Percentiles rank a stretch among this genome's conserved stretches.
phyloP scores from a whole-genome alignment of 2,888 invertebrate genomes.

The Watsonalla binaria region DNA sequence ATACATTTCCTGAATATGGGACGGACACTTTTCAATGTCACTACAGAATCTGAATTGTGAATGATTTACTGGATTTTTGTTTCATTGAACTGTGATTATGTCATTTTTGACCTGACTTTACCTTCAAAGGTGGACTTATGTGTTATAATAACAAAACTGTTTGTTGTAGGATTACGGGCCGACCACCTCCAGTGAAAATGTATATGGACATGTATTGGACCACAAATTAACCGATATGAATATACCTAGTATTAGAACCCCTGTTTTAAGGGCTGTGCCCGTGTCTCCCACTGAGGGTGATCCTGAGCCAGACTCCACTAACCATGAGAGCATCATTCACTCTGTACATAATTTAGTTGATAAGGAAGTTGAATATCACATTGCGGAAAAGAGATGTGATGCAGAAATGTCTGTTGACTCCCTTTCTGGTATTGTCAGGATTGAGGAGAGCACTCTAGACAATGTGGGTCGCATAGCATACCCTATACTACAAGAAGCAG shows the following conservation, averaged over 20 bases:
- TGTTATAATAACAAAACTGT: constrained; percentile 13
- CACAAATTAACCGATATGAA: constrained; percentile 73
- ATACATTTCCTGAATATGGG: constrained; percentile 29
- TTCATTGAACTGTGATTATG: constrained; percentile 8
- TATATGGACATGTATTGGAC: constrained; percentile 68
- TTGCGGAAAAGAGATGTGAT: constrained; percentile 57
- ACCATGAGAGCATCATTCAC: constrained; percentile 68
- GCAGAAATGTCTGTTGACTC: constrained; percentile 65
- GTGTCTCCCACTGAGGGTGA: constrained; percentile 56
- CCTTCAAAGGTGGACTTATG: not conserved
- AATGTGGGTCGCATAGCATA: constrained; percentile 62
- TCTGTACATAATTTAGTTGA: constrained; percentile 52
- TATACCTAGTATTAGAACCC: constrained; percentile 66
- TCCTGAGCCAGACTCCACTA: constrained; percentile 71
- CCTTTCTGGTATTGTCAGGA: constrained; percentile 62
- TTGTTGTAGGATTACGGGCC: constrained; percentile 77
- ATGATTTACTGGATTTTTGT: constrained; percentile 4
- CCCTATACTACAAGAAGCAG: constrained; percentile 63
- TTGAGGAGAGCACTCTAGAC: constrained; percentile 61
- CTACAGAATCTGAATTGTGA: constrained; percentile 10
- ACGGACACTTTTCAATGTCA: constrained; percentile 14
- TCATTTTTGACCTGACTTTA: constrained; percentile 1
- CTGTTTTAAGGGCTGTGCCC: constrained; percentile 64
- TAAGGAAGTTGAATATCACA: constrained; percentile 66
- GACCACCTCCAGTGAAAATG: constrained; percentile 76